Evolutionary conservation across 2,888 invertebrate species (phyloP).

Genomic region (Gnatocerus cornutus): DNA sequence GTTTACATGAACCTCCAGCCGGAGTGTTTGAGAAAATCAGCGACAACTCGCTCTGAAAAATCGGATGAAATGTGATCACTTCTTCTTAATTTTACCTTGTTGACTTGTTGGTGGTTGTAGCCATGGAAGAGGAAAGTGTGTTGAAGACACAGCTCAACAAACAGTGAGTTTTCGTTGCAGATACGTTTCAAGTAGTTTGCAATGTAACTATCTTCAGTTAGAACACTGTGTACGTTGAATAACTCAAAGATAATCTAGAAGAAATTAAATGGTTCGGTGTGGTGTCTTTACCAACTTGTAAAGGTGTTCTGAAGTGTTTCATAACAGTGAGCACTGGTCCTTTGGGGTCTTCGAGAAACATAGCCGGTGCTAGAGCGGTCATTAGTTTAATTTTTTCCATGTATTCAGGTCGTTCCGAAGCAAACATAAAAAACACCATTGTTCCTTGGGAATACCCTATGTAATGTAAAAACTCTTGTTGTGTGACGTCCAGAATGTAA

Average conservation of each 20-base stretch:
- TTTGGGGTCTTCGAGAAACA: constrained; percentile 72
- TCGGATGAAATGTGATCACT: background rate
- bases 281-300: constrained; percentile 1
- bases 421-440: constrained; percentile 78
- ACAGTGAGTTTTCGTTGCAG: constrained; percentile 38
- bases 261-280: background rate
- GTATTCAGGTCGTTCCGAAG: constrained; percentile 75
- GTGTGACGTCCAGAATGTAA: constrained; percentile 74
- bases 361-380: constrained; percentile 80
- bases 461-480: constrained; percentile 77
- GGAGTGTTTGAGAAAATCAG: constrained; percentile 22
- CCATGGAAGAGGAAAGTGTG: constrained; percentile 33
- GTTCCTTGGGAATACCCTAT: constrained; percentile 80
- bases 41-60: constrained; percentile 19
- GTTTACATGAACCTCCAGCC: constrained; percentile 18
- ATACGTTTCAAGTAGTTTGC: constrained; percentile 23
- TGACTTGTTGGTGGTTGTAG: constrained; percentile 21
- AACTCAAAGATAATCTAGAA: constrained; percentile 10
- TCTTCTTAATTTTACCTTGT: constrained; percentile 27
- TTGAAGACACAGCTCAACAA: constrained; percentile 43
- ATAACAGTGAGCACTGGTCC: background rate
- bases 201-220: constrained; percentile 1
- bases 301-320: constrained; percentile 6
- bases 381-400: constrained; percentile 77
- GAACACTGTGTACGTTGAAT: constrained; percentile 13